Evolutionary conservation across 1,140 invertebrate genomes (phyloP).

Genomic region (Helicoverpa zea): DNA sequence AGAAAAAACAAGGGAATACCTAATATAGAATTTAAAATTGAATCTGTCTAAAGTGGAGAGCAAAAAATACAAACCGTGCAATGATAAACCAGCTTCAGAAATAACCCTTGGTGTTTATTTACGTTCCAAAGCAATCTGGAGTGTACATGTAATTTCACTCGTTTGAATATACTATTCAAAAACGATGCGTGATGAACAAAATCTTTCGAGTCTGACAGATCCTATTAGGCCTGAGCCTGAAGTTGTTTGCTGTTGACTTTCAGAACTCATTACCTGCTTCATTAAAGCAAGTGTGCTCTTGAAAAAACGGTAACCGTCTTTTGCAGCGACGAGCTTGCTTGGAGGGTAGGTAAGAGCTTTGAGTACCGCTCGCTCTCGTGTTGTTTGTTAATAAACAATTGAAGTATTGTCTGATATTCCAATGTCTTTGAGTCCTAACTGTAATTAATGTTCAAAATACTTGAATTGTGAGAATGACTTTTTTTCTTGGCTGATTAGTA

Average conservation of each 20-base stretch:
- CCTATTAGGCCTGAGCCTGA: conserved; percentile 43
- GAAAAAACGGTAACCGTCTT: conserved; percentile 56
- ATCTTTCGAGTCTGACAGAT: conserved; percentile 7
- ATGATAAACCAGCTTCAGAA: neutral
- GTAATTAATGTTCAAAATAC: conserved; percentile 12
- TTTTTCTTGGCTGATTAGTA: no score
- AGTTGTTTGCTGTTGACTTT: conserved; percentile 68
- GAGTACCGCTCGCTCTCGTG: neutral
- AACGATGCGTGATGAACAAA: conserved; percentile 45
- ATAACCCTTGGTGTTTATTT: neutral
- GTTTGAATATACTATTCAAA: conserved; percentile 23
- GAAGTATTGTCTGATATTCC: conserved; percentile 12
- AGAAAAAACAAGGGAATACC: no score
- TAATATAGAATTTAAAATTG: no score
- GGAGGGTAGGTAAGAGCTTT: conserved; percentile 15
- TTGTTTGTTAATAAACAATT: conserved; percentile 45
- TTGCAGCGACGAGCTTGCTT: neutral
- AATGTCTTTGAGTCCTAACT: conserved; percentile 8
- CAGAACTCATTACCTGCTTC: conserved; percentile 74
- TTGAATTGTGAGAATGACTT: no score
- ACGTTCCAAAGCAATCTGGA: neutral
- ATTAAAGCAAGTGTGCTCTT: conserved; percentile 73
- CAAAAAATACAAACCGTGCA: no score
- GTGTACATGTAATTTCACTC: conserved; percentile 20
- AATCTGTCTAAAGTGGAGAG: no score